phyloP scores from a whole-genome alignment of 2,797 vertebrate species.

The Molossus alvarezi region DNA sequence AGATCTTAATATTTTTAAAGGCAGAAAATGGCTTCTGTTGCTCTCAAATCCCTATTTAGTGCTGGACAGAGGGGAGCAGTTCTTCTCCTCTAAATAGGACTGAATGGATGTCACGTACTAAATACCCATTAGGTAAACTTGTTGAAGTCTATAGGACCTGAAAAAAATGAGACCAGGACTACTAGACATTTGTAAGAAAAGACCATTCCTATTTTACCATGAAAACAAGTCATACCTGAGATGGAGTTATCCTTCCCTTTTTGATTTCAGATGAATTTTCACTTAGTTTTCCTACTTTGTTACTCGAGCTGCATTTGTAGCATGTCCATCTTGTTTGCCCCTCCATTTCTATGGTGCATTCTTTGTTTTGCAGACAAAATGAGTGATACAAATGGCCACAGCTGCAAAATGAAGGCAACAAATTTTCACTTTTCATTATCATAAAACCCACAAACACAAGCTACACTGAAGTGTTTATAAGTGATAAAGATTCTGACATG shows the following conservation, averaged over 20 bases:
- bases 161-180: not conserved
- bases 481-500: conserved; percentile 1
- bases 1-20: not conserved
- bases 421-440: conserved; percentile 4
- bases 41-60: not conserved
- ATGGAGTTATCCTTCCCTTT: conserved; percentile 91
- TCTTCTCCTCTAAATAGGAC: not conserved
- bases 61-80: not conserved
- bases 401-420: conserved; percentile 88
- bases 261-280: conserved; percentile 89
- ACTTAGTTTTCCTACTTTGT: conserved; percentile 91
- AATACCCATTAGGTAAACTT: not conserved
- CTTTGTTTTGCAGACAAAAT: conserved; percentile 96
- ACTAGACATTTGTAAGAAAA: not conserved
- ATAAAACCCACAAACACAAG: not conserved
- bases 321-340: conserved; percentile 94
- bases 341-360: conserved; percentile 89
- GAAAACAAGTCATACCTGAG: conserved; percentile 92
- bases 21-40: not conserved
- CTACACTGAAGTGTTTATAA: not conserved
- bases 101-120: not conserved
- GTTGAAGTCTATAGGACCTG: not conserved
- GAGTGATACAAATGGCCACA: conserved; percentile 98
- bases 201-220: not conserved
- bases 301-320: conserved; percentile 96